These are phyloP conservation scores for Enteromius unitaeniatus DNA, from an alignment of 2,797 vertebrate species.

Conservation along the genomic window DNA sequence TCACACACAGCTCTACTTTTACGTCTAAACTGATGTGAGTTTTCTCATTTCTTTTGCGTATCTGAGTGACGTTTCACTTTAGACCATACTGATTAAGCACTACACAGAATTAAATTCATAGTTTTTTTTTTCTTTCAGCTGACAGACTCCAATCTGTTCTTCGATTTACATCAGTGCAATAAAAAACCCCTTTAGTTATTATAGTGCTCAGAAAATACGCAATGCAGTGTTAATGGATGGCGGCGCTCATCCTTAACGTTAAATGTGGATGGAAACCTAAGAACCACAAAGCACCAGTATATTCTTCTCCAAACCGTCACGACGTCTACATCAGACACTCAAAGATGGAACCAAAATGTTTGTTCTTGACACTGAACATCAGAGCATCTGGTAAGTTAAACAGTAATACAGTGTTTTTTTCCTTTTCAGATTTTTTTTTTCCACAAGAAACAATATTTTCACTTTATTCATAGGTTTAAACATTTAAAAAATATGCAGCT, in stretches of 20 bases:
- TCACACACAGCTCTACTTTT: constrained; percentile 65
- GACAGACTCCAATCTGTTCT: constrained; percentile 16
- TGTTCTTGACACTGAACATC: constrained; percentile 72
- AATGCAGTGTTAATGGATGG: constrained; percentile 5
- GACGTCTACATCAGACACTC: constrained; percentile 55
- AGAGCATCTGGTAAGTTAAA: constrained; percentile 76
- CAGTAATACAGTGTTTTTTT: constrained; percentile 76
- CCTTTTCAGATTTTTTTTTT: constrained; percentile 48
- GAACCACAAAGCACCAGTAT: constrained; percentile 68
- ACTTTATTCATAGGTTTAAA: constrained; percentile 69
- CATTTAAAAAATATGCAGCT: constrained; percentile 80
- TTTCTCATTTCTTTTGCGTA: constrained; percentile 41
- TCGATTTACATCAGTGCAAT: constrained; percentile 39
- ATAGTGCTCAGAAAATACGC: constrained; percentile 27
- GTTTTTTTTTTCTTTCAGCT: constrained; percentile 22
- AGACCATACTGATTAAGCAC: constrained; percentile 56
- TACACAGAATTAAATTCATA: constrained; percentile 65
- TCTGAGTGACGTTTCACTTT: constrained; percentile 69
- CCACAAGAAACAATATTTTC: constrained; percentile 78
- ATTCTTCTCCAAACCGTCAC: constrained; percentile 57
- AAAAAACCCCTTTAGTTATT: constrained; percentile 24
- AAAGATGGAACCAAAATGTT: constrained; percentile 63
- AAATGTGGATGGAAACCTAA: constrained; percentile 54
- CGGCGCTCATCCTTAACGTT: not conserved
- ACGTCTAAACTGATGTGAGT: constrained; percentile 39